These are phyloP conservation scores for Pocota personata DNA, from an alignment of 2,888 invertebrate species.

Conservation along the genomic window DNA sequence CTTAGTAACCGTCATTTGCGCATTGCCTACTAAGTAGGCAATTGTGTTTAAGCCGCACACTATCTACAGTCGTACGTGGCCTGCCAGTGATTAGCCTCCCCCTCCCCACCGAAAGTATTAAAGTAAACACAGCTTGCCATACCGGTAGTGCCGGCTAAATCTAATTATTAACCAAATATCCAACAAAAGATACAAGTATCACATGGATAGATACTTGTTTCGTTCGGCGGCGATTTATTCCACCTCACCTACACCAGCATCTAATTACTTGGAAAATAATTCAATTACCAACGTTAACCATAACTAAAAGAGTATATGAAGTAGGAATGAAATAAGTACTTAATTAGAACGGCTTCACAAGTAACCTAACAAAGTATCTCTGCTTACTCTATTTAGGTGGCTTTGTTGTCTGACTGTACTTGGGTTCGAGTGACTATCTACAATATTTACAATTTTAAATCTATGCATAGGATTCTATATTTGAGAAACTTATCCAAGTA, in stretches of 20 bases:
- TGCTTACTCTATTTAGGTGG: conserved; percentile 42
- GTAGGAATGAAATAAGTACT: conserved; percentile 22
- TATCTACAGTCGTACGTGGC: conserved; percentile 38
- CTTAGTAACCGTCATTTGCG: conserved; percentile 62
- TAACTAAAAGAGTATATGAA: conserved; percentile 12
- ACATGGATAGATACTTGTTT: conserved; percentile 1
- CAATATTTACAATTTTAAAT: conserved; percentile 61
- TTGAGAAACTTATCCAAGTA: conserved; percentile 51
- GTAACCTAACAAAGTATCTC: conserved; percentile 30
- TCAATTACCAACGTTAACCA: conserved; percentile 50
- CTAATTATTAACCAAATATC: conserved; percentile 36
- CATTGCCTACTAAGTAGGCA: conserved; percentile 65
- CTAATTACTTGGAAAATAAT: conserved; percentile 42
- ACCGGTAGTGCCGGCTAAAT: conserved; percentile 41
- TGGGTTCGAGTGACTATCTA: conserved; percentile 16
- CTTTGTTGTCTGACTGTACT: conserved; percentile 62
- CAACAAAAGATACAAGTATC: conserved; percentile 27
- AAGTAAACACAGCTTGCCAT: conserved; percentile 40
- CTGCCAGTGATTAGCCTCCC: conserved; percentile 10
- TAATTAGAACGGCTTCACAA: conserved; percentile 57
- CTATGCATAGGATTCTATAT: conserved; percentile 66
- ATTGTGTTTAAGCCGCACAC: conserved; percentile 40
- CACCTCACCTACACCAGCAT: conserved; percentile 56
- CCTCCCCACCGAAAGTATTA: neutral
- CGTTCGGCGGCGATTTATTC: conserved; percentile 8